A percentile compares a stretch with the other conserved stretches of the same genome.
Evolutionary conservation across 2,888 invertebrate genomes (phyloP).

Genomic region (Fragum sueziense): DNA sequence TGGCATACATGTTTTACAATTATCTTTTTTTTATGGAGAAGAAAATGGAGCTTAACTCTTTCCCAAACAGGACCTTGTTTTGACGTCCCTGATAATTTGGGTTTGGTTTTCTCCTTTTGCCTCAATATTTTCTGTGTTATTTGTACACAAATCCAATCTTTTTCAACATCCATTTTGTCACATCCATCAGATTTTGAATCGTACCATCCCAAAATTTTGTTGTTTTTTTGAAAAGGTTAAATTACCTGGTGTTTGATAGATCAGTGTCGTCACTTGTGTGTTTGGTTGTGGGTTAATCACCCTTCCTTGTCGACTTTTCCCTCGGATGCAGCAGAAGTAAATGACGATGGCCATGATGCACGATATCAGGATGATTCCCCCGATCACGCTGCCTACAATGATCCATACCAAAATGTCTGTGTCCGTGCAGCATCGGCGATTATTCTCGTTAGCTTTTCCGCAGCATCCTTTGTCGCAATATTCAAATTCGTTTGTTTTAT

Average conservation of each 20-base stretch:
- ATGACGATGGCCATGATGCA: background rate
- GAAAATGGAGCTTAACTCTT: no score
- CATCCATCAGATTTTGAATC: no score
- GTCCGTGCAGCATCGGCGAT: conserved; percentile 8
- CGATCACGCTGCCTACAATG: conserved; percentile 10
- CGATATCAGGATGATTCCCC: background rate
- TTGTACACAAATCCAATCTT: no score
- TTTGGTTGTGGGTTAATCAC: background rate
- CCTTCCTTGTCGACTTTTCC: background rate
- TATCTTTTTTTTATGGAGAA: no score
- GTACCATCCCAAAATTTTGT: no score
- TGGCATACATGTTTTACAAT: no score
- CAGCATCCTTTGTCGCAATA: conserved; percentile 10
- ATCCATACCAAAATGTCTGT: conserved; percentile 16
- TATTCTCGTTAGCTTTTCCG: conserved; percentile 8
- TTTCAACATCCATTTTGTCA: no score
- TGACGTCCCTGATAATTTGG: no score
- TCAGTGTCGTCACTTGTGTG: background rate
- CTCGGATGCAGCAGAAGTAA: background rate
- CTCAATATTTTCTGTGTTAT: no score
- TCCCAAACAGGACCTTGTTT: no score
- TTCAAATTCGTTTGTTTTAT: background rate
- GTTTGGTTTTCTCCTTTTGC: no score
- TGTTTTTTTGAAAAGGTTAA: no score
- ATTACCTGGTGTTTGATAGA: conserved; percentile 4